A percentile compares a stretch with the other conserved stretches of the same genome.
phyloP scores from a whole-genome alignment of 64 coral and sea anemone genomes.

The Pachyseris speciosa region DNA sequence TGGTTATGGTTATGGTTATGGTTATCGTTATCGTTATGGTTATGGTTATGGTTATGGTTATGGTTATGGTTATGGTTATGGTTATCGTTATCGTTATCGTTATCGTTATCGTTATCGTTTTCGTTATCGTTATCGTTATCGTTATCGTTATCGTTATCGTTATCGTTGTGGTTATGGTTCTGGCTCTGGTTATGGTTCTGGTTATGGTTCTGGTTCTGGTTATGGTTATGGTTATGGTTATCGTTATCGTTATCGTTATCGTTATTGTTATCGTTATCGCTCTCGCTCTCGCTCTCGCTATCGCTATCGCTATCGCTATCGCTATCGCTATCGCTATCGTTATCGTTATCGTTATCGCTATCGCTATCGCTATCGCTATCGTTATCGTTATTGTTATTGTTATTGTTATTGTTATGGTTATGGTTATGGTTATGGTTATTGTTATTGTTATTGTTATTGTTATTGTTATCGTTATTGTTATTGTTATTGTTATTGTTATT shows the following conservation, averaged over 20 bases:
- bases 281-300: no score
- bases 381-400: neutral
- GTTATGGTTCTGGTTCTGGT: no score
- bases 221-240: no score
- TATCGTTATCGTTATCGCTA: neutral
- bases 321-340: neutral
- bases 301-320: no score
- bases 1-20: no score
- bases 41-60: no score
- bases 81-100: conserved; percentile 33
- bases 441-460: neutral
- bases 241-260: neutral
- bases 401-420: no score
- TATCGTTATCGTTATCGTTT: conserved; percentile 6
- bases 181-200: no score
- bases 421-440: no score
- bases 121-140: neutral
- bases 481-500: neutral
- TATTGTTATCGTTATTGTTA: neutral
- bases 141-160: conserved; percentile 14
- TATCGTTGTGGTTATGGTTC: no score
- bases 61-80: no score
- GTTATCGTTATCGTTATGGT: no score
- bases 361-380: neutral
- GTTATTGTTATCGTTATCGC: conserved; percentile 9